Evolutionary conservation across 92 coral and sea anemone species (phyloP).

Genomic region (Porites divaricata): DNA sequence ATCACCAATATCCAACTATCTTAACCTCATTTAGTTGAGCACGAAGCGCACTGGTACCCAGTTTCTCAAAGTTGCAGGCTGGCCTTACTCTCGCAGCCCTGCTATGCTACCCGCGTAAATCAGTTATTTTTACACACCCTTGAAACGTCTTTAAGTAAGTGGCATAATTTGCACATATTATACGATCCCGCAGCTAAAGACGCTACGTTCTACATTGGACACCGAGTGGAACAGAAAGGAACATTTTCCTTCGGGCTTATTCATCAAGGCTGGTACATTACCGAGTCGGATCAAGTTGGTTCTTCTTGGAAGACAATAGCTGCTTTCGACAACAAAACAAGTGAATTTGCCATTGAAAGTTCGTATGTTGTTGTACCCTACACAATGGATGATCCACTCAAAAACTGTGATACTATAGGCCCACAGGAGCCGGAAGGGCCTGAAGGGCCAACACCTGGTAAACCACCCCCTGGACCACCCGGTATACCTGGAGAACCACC

Average conservation of each 20-base stretch:
- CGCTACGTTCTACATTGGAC: conserved; percentile 80
- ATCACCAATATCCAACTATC: too few relatives aligned
- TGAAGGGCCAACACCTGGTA: neutral
- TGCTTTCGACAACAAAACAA: conserved; percentile 52
- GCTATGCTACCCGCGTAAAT: too few relatives aligned
- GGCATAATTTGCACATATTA: neutral
- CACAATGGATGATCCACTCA: conserved; percentile 50
- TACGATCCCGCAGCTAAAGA: conserved; percentile 56
- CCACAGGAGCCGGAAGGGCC: conserved; percentile 53
- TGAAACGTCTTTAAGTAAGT: neutral
- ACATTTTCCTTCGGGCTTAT: conserved; percentile 83
- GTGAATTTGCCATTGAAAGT: conserved; percentile 51
- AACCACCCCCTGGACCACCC: conserved; percentile 22
- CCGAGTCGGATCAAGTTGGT: conserved; percentile 42
- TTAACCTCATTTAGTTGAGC: too few relatives aligned
- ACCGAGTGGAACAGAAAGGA: conserved; percentile 64
- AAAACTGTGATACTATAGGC: conserved; percentile 63
- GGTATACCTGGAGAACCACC: conserved; percentile 6
- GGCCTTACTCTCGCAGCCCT: too few relatives aligned
- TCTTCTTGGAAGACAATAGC: conserved; percentile 43
- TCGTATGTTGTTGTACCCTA: conserved; percentile 72
- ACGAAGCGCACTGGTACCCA: too few relatives aligned
- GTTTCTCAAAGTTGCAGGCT: too few relatives aligned
- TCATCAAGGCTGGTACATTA: conserved; percentile 60
- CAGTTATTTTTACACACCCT: too few relatives aligned